A percentile compares a stretch with the other conserved stretches of the same genome.
Evolutionary conservation across 2,888 invertebrate species (phyloP).

Genomic region (Invenusta paracnida): DNA sequence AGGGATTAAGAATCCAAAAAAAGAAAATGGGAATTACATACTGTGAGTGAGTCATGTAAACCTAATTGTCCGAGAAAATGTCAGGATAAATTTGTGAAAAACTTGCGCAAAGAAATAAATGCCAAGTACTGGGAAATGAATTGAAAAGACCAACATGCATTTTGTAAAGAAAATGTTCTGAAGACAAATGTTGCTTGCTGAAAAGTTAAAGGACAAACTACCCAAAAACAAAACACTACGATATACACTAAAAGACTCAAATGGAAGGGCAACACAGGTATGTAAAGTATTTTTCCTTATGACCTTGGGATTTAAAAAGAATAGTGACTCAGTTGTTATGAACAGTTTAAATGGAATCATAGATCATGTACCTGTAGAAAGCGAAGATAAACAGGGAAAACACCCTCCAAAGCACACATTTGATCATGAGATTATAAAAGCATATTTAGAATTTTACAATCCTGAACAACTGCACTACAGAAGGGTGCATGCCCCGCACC

Average conservation of each 20-base stretch:
- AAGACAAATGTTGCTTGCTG: not conserved
- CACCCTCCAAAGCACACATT: slow-evolving; percentile 30
- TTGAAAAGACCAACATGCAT: not conserved
- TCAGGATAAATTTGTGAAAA: not conserved
- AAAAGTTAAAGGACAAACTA: slow-evolving; percentile 19
- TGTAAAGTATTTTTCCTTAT: slow-evolving; percentile 44
- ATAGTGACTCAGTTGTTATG: slow-evolving; percentile 33
- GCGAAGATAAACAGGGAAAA: slow-evolving; percentile 1
- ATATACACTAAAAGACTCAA: slow-evolving; percentile 38
- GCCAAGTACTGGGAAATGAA: slow-evolving; percentile 26
- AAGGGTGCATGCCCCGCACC: slow-evolving; percentile 42
- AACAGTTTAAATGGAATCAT: not conserved
- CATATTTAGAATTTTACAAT: slow-evolving; percentile 44
- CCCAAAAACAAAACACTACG: not conserved
- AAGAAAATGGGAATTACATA: slow-evolving; percentile 17
- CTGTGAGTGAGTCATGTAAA: slow-evolving; percentile 16
- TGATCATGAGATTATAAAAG: slow-evolving; percentile 27
- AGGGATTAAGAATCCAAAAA: slow-evolving; percentile 37
- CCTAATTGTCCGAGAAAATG: slow-evolving; percentile 18
- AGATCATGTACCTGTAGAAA: not conserved
- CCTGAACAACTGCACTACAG: slow-evolving; percentile 45
- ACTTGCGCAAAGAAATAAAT: slow-evolving; percentile 19
- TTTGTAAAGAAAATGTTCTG: slow-evolving; percentile 10
- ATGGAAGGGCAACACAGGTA: slow-evolving; percentile 24
- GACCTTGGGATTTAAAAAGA: slow-evolving; percentile 41